Evolutionary conservation across 2,797 vertebrate species (phyloP).

Genomic region (Liparis tanakae): DNA sequence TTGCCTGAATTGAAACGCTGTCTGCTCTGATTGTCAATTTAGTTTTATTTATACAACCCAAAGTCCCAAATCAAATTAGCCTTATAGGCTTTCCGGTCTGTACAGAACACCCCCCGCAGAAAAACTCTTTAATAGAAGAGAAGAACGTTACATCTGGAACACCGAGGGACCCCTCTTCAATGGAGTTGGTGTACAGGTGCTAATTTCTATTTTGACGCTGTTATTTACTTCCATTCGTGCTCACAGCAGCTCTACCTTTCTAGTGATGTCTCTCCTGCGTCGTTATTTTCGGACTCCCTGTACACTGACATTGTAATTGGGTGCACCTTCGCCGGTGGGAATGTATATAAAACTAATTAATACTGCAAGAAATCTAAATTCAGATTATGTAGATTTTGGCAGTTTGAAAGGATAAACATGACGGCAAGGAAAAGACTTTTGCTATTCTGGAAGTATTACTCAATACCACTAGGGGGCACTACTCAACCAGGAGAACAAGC

Average conservation of each 20-base stretch:
- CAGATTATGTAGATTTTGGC: constrained; percentile 6
- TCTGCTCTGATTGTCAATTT: background rate
- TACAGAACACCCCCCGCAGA: background rate
- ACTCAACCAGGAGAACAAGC: constrained; percentile 65
- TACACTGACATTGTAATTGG: background rate
- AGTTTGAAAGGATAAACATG: constrained; percentile 7
- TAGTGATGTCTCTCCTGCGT: background rate
- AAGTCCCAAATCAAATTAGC: constrained; percentile 8
- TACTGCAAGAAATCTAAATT: background rate
- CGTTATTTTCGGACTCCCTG: background rate
- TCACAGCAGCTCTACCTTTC: background rate
- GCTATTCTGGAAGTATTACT: background rate
- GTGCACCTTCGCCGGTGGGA: background rate
- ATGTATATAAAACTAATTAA: background rate
- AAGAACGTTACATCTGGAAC: background rate
- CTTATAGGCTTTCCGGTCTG: background rate
- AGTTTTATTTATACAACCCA: constrained; percentile 1
- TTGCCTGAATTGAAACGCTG: background rate
- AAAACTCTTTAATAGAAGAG: background rate
- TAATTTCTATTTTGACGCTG: background rate
- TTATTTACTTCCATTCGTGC: background rate
- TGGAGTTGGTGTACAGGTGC: background rate
- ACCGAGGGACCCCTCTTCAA: background rate
- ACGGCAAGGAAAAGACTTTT: background rate
- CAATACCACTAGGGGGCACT: constrained; percentile 78